Evolutionary conservation across 2,113 vertebrate species (phyloP).

Genomic region (Odobenus rosmarus): DNA sequence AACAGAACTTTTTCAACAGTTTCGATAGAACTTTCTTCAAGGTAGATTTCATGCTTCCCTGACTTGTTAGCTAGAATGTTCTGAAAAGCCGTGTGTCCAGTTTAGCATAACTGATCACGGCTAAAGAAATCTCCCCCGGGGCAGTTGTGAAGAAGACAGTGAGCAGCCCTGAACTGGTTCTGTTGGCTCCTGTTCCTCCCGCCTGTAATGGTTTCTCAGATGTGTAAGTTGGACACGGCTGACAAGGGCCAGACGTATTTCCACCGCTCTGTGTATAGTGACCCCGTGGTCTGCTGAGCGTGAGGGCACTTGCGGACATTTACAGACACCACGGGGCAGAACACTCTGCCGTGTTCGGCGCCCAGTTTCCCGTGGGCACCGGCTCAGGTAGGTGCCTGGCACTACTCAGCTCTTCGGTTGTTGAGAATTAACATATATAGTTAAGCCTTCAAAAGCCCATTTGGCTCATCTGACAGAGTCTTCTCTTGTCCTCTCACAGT

Average conservation of each 20-base stretch:
- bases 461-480: not conserved
- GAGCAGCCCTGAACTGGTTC: not conserved
- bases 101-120: not conserved
- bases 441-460: not conserved
- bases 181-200: not conserved
- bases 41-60: not conserved
- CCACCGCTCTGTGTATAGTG: not conserved
- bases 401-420: not conserved
- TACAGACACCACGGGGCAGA: not conserved
- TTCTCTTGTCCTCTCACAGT: not conserved
- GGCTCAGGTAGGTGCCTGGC: not conserved
- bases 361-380: not conserved
- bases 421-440: not conserved
- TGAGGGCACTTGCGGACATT: no score
- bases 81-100: not conserved
- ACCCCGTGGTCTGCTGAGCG: not conserved
- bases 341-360: not conserved
- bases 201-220: not conserved
- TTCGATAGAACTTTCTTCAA: not conserved
- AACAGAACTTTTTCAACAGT: not conserved
- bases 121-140: not conserved
- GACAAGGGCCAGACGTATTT: not conserved
- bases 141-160: not conserved
- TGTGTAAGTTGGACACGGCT: not conserved
- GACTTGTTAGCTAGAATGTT: not conserved